phyloP scores from a whole-genome alignment of 2,797 vertebrate genomes.

The Alectoris magna region DNA sequence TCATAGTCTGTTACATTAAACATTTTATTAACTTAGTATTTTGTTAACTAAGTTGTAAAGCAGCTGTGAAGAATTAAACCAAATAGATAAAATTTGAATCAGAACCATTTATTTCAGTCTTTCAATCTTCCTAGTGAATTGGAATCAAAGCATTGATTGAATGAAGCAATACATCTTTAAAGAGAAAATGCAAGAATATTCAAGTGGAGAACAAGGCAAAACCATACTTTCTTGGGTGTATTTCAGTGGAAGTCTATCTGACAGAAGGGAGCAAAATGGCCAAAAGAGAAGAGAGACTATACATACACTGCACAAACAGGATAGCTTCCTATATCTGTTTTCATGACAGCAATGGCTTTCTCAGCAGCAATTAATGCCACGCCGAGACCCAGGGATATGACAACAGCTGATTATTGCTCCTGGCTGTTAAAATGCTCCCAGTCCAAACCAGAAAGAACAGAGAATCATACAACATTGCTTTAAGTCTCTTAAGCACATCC shows the following conservation, averaged over 20 bases:
- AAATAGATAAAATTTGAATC: background rate
- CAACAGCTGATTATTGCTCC: background rate
- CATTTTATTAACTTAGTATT: background rate
- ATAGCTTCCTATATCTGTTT: background rate
- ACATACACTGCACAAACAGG: background rate
- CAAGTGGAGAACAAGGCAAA: background rate
- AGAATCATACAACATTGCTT: background rate
- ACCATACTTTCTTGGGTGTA: background rate
- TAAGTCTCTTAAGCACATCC: background rate
- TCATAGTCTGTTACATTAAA: background rate
- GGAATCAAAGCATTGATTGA: background rate
- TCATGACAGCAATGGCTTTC: background rate
- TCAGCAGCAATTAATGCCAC: background rate
- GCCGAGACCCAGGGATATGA: background rate
- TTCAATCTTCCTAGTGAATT: background rate
- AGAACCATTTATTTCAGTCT: background rate
- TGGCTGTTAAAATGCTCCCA: background rate
- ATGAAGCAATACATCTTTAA: background rate
- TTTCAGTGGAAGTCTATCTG: background rate
- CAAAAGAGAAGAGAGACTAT: background rate
- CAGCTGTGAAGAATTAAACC: background rate
- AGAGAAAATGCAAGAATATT: background rate
- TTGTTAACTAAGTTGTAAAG: background rate
- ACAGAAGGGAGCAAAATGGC: background rate
- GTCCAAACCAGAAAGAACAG: background rate